Evolutionary conservation across 2,888 invertebrate species (phyloP).

Genomic region (Microplitis manilae): DNA sequence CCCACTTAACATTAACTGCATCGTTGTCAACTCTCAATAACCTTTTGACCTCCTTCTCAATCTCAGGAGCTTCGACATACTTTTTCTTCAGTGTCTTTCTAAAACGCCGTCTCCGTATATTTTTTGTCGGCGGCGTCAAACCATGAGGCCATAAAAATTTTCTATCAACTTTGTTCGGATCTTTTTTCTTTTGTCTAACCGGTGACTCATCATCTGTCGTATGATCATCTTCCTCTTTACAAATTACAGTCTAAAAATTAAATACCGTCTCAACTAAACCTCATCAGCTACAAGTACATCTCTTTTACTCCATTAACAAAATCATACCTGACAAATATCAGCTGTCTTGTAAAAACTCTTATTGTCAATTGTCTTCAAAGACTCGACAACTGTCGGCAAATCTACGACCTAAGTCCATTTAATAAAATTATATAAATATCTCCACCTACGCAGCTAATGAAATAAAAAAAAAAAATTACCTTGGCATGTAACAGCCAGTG

Average conservation of each 20-base stretch:
- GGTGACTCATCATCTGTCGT: conserved; percentile 85
- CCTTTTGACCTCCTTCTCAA: conserved; percentile 97
- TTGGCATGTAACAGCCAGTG: conserved; percentile 90
- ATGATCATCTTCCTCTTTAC: conserved; percentile 90
- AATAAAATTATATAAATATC: conserved; percentile 40
- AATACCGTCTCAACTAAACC: no score
- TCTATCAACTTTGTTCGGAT: conserved; percentile 89
- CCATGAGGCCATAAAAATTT: conserved; percentile 97
- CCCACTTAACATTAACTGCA: conserved; percentile 90
- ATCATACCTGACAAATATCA: conserved; percentile 88
- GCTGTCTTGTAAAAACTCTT: conserved; percentile 99
- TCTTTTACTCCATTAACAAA: not conserved
- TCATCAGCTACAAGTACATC: no score
- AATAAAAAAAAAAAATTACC: conserved; percentile 64
- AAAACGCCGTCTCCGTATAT: conserved; percentile 92
- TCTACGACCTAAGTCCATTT: conserved; percentile 80
- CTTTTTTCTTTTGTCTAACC: conserved; percentile 86
- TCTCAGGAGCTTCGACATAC: conserved; percentile 96
- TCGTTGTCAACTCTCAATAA: conserved; percentile 93
- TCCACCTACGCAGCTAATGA: not conserved
- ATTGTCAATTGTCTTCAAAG: conserved; percentile 94
- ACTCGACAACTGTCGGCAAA: conserved; percentile 92
- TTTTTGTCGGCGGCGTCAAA: conserved; percentile 95
- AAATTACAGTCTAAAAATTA: conserved; percentile 79
- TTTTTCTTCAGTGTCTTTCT: conserved; percentile 97